Evolutionary conservation across 2,888 invertebrate genomes (phyloP).

Genomic region (Mesorhabditis sp.): DNA sequence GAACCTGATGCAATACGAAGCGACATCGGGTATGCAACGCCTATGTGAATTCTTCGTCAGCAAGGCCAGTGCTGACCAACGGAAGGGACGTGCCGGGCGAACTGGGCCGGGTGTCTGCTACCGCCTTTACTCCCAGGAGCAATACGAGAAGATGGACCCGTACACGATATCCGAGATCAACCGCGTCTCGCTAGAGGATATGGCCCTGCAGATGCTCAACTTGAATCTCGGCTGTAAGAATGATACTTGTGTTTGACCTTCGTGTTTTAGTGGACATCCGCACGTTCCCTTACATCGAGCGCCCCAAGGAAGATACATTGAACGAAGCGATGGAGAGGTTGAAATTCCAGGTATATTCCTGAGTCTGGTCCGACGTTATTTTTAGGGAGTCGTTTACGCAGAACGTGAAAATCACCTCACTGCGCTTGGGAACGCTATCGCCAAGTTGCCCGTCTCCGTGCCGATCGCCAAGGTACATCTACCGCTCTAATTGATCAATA

Average conservation of each 20-base stretch:
- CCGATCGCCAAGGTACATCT: constrained; percentile 83
- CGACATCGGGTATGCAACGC: constrained; percentile 79
- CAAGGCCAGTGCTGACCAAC: constrained; percentile 92
- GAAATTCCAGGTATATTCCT: constrained; percentile 71
- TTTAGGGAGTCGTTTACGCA: constrained; percentile 25
- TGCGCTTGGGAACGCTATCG: constrained; percentile 72
- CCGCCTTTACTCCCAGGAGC: constrained; percentile 65
- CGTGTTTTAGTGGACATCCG: constrained; percentile 42
- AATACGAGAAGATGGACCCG: constrained; percentile 54
- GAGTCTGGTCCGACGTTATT: neutral
- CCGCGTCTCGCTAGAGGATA: constrained; percentile 84
- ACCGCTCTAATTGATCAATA: neutral
- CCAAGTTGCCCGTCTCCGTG: constrained; percentile 88
- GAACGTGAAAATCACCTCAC: constrained; percentile 40
- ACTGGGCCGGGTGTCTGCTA: constrained; percentile 89
- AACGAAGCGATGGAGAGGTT: constrained; percentile 81
- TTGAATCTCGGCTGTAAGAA: constrained; percentile 82
- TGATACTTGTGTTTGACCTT: neutral
- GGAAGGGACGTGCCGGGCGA: constrained; percentile 70
- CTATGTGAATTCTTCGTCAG: constrained; percentile 85
- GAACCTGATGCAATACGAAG: constrained; percentile 84
- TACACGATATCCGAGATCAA: constrained; percentile 66
- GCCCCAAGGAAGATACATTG: constrained; percentile 78
- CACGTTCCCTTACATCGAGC: constrained; percentile 86
- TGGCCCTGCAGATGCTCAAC: constrained; percentile 85